Evolutionary conservation across 2,888 invertebrate genomes (phyloP), one percentile per base, ranked within the genome.

Genomic region (Parapristionchus giblindavisi): DNA sequence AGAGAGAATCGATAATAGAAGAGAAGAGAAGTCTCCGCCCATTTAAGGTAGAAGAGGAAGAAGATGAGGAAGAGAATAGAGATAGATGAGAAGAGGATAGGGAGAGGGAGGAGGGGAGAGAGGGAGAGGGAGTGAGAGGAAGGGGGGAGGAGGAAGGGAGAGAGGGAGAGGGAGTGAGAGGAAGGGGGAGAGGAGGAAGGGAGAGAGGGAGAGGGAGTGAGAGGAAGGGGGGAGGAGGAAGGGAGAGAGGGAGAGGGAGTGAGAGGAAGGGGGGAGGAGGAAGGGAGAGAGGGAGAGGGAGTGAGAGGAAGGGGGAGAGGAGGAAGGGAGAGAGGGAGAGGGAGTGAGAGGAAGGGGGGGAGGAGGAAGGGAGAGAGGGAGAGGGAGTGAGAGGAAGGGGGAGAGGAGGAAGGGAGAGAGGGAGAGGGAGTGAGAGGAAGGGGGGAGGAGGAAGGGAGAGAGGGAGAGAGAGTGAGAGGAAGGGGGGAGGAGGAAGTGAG

Each of bases 1-100:
- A 27, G 27, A 58, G 17, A 58, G 58, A 58, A 27, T n/a, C 48
- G 36, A 17, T 34, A 54, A 24, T n/a, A 58, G 58, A 58, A n/a
- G 27, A 11, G 58, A 8, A 58, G n/a, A n/a, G n/a, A n/a, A n/a
- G n/a, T n/a, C n/a, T n/a, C n/a, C n/a, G n/a, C n/a, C n/a, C n/a
- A n/a, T n/a, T 17, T 14, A 17, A 8, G 17, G 27, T 11, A 8
- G 8, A n/a, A n/a, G n/a, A n/a, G n/a, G n/a, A n/a, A n/a, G 43
- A 43, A 17, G 17, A 17, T 14, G 43, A 43, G 43, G 17, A 17
- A 43, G 43, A 43, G n/a, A n/a, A n/a, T n/a, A n/a, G n/a, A n/a
- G n/a, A n/a, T n/a, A n/a, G 63, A 65, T 21, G 63, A 40, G 21
- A 65, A 43, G n/a, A n/a, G n/a, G n/a, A n/a, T n/a, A n/a, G n/a